phyloP scores from a whole-genome alignment of 2,797 vertebrate genomes.

The Choloepus didactylus region DNA sequence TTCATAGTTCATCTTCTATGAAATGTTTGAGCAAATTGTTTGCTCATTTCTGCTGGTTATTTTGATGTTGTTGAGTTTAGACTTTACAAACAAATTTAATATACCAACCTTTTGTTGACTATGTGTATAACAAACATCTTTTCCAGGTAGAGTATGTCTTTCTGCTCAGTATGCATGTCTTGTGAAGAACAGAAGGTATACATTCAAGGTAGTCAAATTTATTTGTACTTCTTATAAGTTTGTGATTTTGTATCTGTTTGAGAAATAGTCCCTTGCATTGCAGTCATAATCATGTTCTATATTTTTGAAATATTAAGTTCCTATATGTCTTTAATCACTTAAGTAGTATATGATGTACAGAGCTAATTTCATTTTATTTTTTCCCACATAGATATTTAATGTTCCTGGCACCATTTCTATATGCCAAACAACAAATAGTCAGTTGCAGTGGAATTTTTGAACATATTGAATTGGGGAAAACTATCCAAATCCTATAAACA shows the following conservation, averaged over 20 bases:
- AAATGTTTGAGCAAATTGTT: neutral
- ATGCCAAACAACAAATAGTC: neutral
- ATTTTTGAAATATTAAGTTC: neutral
- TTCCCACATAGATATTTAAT: neutral
- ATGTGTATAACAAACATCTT: neutral
- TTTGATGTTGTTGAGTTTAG: neutral
- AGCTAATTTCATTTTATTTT: neutral
- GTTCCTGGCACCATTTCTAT: neutral
- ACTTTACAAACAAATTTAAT: neutral
- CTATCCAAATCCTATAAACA: neutral
- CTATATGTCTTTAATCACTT: neutral
- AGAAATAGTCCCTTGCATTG: neutral
- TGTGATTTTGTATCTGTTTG: neutral
- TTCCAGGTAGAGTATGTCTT: accelerated
- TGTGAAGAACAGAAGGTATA: neutral
- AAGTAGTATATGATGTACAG: neutral
- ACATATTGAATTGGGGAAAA: neutral
- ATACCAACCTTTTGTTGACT: neutral
- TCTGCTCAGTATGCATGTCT: neutral
- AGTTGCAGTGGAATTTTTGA: neutral
- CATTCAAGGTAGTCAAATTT: neutral
- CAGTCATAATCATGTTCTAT: neutral
- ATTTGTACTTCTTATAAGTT: neutral
- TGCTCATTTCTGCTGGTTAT: neutral
- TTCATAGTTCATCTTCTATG: neutral